Evolutionary conservation across 2,113 vertebrate species (phyloP).

Genomic region (Lota lota): DNA sequence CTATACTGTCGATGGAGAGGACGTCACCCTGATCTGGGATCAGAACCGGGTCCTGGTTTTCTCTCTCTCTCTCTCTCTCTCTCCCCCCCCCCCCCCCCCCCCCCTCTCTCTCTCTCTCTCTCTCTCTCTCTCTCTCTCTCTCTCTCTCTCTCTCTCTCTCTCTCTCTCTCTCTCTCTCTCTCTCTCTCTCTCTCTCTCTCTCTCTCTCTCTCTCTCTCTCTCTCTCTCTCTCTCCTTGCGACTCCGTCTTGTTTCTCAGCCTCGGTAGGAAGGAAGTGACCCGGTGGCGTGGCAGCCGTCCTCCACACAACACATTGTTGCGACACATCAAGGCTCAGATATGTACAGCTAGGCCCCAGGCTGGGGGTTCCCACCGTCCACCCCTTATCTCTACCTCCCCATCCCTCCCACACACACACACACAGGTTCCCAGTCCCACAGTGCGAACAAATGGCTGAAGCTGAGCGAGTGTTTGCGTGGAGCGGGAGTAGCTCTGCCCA

Average conservation of each 20-base stretch:
- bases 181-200: constrained; percentile 26
- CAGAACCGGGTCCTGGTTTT: too few relatives aligned
- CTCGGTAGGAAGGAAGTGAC: constrained; percentile 68
- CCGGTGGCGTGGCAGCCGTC: constrained; percentile 59
- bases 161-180: neutral
- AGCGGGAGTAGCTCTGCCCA: constrained; percentile 61
- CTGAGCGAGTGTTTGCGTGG: constrained; percentile 63
- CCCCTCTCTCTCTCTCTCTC: too few relatives aligned
- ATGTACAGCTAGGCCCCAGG: constrained; percentile 53
- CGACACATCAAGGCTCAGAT: constrained; percentile 71
- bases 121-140: too few relatives aligned
- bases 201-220: constrained; percentile 18
- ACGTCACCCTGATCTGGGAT: too few relatives aligned
- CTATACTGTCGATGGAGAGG: constrained; percentile 9
- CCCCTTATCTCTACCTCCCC: constrained; percentile 23
- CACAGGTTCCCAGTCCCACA: constrained; percentile 41
- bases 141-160: too few relatives aligned
- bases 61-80: too few relatives aligned
- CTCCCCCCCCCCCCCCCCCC: too few relatives aligned
- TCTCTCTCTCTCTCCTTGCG: constrained; percentile 32
- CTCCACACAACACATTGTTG: constrained; percentile 65
- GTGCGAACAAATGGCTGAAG: constrained; percentile 63
- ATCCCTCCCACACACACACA: neutral
- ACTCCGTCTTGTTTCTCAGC: constrained; percentile 68
- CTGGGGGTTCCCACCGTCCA: constrained; percentile 63